Base-by-base conservation (phyloP, 2,113 vertebrate genomes). In the Proterorhinus semilunaris region DNA sequence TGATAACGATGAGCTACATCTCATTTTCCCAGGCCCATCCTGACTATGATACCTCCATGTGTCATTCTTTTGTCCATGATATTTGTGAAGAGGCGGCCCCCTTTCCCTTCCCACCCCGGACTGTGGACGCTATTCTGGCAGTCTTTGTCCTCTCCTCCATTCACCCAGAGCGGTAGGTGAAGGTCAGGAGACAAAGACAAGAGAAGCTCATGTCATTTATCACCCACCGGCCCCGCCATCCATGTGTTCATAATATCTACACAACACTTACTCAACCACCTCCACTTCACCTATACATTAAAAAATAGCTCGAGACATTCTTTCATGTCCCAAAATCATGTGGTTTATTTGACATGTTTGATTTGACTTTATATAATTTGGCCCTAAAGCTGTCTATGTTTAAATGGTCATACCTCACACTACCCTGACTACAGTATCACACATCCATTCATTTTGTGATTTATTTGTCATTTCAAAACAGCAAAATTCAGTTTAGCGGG, bases 91-190 rank as follows among this genome's bases (percentile, higher is more conserved):
- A 93, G 75, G 63, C 71, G 68, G 87, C 88, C 68, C 86, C 90
- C 75, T 94, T 95, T 89, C 95, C 96, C 54, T 96, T 97, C 84
- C 96, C 95, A 76, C 92, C 91, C 59, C 93, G 86, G 76, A 94
- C 91, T 90, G 89, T 97, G 88, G 94, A 96, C 82, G 90, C 94
- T 85, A 89, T 98, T 90, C 91, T 96, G 76, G 91, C 96, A 8
- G 89, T 97, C 87, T 98, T 97, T 91, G 95, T 98, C 86, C 93
- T 98, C 72, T 98, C 95, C 70, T 91, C 96, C 70, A 93, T 98
- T 90, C 95, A 95, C 88, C 95, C 96, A 73, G 91, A 93, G 86
- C 93, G 95, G 95, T 98, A 94, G 87, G 91, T 90, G 87, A 91
- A 89, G 91, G 87, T 79, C 43, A 83, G 79, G 88, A 87, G 85